These are phyloP conservation scores for Bradypodion pumilum DNA, from an alignment of 2,797 vertebrate species.

Conservation along the genomic window DNA sequence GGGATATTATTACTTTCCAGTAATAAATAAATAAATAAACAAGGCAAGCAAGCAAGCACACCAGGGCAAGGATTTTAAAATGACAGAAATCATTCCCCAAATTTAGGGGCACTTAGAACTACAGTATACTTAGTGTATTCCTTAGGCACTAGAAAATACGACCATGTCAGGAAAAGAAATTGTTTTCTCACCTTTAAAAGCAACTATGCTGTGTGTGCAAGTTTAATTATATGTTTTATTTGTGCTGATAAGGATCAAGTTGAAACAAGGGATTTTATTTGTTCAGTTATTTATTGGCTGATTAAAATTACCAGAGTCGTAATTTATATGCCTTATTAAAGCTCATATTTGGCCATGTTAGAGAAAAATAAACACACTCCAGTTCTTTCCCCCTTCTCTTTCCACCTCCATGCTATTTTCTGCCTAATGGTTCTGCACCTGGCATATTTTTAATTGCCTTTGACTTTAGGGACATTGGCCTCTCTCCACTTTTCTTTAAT, in stretches of 20 bases:
- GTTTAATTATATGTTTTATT: slow-evolving; percentile 32
- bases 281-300: slow-evolving; percentile 35
- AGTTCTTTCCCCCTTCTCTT: not conserved
- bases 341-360: slow-evolving; percentile 12
- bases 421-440: slow-evolving; percentile 14
- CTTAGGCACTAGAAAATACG: slow-evolving; percentile 8
- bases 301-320: slow-evolving; percentile 27
- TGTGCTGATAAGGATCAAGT: slow-evolving; percentile 6
- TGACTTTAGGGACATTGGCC: slow-evolving; percentile 21
- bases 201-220: slow-evolving; percentile 9
- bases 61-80: not conserved
- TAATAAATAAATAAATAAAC: too few species aligned
- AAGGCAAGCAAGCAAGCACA: not conserved
- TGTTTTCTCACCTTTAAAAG: not conserved
- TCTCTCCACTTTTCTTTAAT: slow-evolving; percentile 22
- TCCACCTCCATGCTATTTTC: not conserved
- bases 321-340: slow-evolving; percentile 41
- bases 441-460: slow-evolving; percentile 32
- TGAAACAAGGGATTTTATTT: slow-evolving; percentile 16
- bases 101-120: slow-evolving; percentile 12
- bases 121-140: not conserved
- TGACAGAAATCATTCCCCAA: slow-evolving; percentile 22
- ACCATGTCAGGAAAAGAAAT: slow-evolving; percentile 21
- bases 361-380: slow-evolving; percentile 27
- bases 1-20: too few species aligned